These are phyloP conservation scores for Alosa sapidissima DNA, from an alignment of 2,797 vertebrate genomes.

Conservation along the genomic window DNA sequence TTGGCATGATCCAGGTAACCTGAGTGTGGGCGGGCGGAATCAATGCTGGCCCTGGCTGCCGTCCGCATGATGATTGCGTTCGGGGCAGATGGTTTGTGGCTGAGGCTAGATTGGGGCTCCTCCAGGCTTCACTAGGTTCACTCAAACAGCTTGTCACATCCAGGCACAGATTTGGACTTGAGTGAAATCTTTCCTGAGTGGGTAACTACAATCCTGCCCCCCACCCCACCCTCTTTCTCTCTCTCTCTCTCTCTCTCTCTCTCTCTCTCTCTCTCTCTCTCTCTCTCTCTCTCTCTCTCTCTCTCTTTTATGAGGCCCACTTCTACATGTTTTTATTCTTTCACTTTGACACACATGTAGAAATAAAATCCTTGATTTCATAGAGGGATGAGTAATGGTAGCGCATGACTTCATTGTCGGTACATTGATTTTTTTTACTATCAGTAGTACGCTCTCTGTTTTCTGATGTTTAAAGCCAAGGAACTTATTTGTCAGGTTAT, in stretches of 20 bases:
- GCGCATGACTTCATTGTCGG: not conserved
- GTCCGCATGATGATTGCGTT: constrained; percentile 78
- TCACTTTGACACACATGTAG: not conserved
- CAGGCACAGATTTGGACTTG: constrained; percentile 40
- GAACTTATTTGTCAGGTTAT: not conserved
- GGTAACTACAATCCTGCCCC: not conserved
- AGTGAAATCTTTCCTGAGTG: constrained; percentile 15
- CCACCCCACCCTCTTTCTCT: not conserved
- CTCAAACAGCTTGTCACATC: constrained; percentile 19
- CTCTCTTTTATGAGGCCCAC: not conserved
- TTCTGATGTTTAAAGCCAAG: not conserved
- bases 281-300: not conserved
- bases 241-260: not conserved
- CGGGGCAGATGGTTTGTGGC: constrained; percentile 79
- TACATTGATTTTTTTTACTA: not conserved
- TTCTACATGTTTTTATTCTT: not conserved
- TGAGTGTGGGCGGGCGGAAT: constrained; percentile 74
- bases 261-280: not conserved
- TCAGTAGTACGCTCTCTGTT: not conserved
- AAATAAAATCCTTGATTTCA: not conserved
- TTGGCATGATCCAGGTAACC: constrained; percentile 79
- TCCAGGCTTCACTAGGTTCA: constrained; percentile 45
- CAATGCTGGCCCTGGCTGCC: constrained; percentile 72
- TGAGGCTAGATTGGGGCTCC: constrained; percentile 41
- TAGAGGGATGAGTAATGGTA: not conserved